Conservation (phyloP, 2,113 vertebrate species). For the Ictidomys tridecemlineatus region DNA sequence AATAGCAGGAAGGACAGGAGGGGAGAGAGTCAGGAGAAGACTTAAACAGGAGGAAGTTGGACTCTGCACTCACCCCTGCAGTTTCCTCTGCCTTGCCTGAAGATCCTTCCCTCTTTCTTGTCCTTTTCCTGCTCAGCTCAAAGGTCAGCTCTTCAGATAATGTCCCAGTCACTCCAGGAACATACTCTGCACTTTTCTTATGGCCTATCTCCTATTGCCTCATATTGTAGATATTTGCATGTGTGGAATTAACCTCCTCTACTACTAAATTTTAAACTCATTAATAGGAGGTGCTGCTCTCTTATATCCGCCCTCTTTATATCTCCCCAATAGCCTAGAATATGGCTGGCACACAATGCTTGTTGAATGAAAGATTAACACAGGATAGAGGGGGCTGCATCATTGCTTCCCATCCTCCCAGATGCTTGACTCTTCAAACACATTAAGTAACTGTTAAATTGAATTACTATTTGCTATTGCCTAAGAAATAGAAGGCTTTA, state of each 20-base stretch:
- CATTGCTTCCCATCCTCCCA: not conserved
- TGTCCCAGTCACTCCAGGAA: not conserved
- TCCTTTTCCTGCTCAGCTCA: not conserved
- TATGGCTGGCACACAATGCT: not conserved
- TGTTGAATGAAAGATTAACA: not conserved
- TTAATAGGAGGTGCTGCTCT: not conserved
- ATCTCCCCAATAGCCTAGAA: not conserved
- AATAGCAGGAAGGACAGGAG: not conserved
- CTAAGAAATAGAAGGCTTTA: not conserved
- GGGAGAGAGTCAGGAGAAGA: not conserved
- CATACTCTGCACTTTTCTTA: not conserved
- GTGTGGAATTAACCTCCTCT: not conserved
- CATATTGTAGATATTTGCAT: not conserved
- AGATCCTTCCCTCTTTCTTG: not conserved
- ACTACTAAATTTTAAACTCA: not conserved
- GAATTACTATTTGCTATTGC: not conserved
- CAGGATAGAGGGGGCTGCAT: not conserved
- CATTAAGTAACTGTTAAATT: constrained; percentile 14
- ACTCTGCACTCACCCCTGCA: not conserved
- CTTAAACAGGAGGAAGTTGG: not conserved
- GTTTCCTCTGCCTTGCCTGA: not conserved
- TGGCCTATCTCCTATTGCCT: not conserved
- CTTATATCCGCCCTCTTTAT: not conserved
- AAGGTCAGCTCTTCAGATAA: not conserved
- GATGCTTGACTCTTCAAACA: not conserved